Conservation (phyloP, 2,797 vertebrate species). For the Tragopan temminckii region DNA sequence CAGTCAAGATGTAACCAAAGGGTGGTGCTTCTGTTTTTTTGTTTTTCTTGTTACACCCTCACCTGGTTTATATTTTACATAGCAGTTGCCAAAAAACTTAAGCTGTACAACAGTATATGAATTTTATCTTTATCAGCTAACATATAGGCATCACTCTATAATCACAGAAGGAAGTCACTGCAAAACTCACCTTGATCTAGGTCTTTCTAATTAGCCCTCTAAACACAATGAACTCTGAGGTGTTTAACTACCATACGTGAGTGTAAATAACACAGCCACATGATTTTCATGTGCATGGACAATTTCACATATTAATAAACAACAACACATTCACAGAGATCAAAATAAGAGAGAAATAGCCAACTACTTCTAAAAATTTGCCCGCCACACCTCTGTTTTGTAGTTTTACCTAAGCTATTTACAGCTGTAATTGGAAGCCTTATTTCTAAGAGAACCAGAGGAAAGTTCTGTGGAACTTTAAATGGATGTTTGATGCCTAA, state of each 20-base stretch:
- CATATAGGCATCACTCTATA: background rate
- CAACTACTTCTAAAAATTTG: background rate
- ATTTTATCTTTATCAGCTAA: background rate
- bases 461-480: background rate
- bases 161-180: background rate
- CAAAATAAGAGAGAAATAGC: background rate
- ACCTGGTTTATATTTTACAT: background rate
- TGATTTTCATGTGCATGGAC: background rate
- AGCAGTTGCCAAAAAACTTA: background rate
- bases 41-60: background rate
- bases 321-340: background rate
- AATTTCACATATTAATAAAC: background rate
- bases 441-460: background rate
- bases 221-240: background rate
- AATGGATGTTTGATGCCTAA: background rate
- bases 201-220: background rate
- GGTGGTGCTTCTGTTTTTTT: background rate
- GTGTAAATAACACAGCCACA: background rate
- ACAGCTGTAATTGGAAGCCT: background rate
- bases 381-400: background rate
- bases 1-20: background rate
- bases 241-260: background rate
- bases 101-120: background rate
- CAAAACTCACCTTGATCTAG: background rate
- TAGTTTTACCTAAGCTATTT: background rate